Conservation (phyloP, 2,113 vertebrate genomes). For the Macquaria australasica region DNA sequence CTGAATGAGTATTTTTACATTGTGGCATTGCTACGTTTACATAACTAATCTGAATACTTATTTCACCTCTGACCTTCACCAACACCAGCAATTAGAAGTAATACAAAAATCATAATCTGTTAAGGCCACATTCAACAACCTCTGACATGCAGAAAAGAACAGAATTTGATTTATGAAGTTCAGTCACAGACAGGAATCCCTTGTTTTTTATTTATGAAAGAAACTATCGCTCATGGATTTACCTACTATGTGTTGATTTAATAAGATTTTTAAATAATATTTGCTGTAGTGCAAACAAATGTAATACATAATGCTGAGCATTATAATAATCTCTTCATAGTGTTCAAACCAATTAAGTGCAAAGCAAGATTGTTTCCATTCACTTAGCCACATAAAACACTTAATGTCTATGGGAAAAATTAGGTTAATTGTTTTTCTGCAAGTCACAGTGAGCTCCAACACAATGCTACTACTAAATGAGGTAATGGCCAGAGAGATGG, state of each 20-base stretch:
- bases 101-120: no score
- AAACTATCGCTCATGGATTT: background rate
- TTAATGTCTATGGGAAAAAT: background rate
- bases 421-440: constrained; percentile 1
- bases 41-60: background rate
- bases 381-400: background rate
- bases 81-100: no score
- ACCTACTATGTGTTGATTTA: background rate
- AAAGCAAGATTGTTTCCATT: background rate
- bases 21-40: background rate
- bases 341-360: background rate
- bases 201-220: background rate
- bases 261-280: background rate
- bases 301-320: background rate
- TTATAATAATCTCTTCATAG: background rate
- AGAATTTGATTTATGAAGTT: no score
- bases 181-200: background rate
- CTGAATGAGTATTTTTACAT: background rate
- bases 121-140: no score
- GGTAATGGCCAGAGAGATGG: background rate
- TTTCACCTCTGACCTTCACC: background rate
- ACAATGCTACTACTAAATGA: constrained; percentile 1
- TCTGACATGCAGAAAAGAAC: no score
- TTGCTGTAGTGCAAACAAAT: background rate
- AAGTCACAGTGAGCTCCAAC: background rate